Evolutionary conservation across 2,888 invertebrate genomes (phyloP).

Genomic region (Eilema caniola): DNA sequence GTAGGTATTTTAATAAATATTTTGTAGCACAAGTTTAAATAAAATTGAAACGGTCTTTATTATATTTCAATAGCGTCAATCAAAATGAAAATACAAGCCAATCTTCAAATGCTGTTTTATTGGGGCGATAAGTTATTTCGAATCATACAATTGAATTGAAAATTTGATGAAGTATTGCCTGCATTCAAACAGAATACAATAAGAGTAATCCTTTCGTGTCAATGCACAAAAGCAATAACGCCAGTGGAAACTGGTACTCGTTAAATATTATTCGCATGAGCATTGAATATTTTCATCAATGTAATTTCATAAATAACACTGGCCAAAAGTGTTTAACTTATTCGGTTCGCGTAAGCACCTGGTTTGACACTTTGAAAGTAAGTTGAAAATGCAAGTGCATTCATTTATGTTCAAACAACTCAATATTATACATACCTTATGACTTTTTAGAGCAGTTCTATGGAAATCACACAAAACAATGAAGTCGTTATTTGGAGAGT

Average conservation of each 20-base stretch:
- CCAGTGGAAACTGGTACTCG: constrained; percentile 76
- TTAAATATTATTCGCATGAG: constrained; percentile 76
- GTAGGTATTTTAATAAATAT: too few species aligned
- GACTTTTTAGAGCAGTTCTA: too few species aligned
- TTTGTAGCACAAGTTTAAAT: not conserved
- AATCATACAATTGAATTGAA: constrained; percentile 49
- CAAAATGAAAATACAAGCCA: constrained; percentile 1
- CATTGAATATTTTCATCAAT: constrained; percentile 58
- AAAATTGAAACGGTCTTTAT: not conserved
- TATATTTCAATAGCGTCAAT: constrained; percentile 1
- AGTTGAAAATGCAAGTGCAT: too few species aligned
- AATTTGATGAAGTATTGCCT: constrained; percentile 62
- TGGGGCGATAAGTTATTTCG: constrained; percentile 21
- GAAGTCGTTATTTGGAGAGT: too few species aligned
- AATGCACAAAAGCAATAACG: constrained; percentile 80
- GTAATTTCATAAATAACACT: not conserved
- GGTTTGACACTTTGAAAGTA: not conserved
- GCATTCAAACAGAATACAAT: constrained; percentile 69
- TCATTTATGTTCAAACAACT: too few species aligned
- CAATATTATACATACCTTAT: too few species aligned
- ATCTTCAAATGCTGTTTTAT: constrained; percentile 13
- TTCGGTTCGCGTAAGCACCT: not conserved
- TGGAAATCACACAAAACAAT: too few species aligned
- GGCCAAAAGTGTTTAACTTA: not conserved
- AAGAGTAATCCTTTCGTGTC: constrained; percentile 72